Evolutionary conservation across 2,113 vertebrate genomes (phyloP).

Genomic region (Bungarus multicinctus): DNA sequence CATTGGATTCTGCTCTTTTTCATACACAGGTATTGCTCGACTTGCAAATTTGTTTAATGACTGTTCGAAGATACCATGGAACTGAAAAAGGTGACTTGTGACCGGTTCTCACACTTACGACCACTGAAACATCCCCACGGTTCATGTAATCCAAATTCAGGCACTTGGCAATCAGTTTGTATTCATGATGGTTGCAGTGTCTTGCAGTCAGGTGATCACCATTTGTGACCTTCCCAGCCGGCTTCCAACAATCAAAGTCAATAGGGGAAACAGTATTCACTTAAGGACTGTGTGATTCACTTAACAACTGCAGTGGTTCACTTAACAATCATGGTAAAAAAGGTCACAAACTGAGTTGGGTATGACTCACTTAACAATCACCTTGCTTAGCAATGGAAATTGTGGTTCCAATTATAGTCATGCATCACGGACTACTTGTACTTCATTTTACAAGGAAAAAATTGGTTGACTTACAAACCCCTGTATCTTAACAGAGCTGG

Average conservation of each 20-base stretch:
- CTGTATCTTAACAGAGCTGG: not conserved
- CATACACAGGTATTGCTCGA: not conserved
- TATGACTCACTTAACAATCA: not conserved
- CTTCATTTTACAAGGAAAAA: constrained; percentile 43
- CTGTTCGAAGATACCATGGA: not conserved
- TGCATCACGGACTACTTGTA: not conserved
- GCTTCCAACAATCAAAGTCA: not conserved
- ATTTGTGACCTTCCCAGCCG: not conserved
- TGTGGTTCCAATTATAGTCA: not conserved
- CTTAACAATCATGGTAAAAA: not conserved
- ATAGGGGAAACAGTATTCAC: not conserved
- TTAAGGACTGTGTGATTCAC: not conserved
- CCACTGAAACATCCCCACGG: not conserved
- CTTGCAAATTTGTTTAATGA: not conserved
- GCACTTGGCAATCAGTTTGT: not conserved
- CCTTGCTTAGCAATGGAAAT: not conserved
- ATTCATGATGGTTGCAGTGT: not conserved
- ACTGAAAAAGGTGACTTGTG: not conserved
- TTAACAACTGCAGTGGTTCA: not conserved
- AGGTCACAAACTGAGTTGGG: not conserved
- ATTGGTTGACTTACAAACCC: constrained; percentile 7
- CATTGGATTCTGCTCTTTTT: constrained; percentile 56
- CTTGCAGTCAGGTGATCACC: not conserved
- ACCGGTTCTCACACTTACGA: not conserved
- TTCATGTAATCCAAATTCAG: not conserved